Percentiles rank a stretch among this genome's conserved stretches.
Evolutionary conservation across 1,140 invertebrate genomes (phyloP).

Genomic region (Plectrocnemia conspersa): DNA sequence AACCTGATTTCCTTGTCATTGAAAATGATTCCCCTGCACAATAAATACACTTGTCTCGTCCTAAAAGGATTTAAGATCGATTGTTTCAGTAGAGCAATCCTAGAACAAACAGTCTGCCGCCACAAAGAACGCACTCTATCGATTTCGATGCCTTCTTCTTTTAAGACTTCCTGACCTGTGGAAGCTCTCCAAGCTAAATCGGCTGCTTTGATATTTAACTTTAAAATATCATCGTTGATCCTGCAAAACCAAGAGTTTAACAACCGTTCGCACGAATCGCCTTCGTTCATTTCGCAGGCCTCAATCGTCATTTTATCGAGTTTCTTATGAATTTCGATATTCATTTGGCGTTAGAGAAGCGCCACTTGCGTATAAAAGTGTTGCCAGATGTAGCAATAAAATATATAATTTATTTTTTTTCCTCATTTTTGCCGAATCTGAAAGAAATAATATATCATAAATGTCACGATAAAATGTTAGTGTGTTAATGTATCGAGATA

Average conservation of each 20-base stretch:
- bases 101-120: slow-evolving; percentile 18
- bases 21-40: slow-evolving; percentile 25
- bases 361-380: neutral
- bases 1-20: slow-evolving; percentile 25
- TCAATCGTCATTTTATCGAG: neutral
- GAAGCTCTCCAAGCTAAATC: slow-evolving; percentile 29
- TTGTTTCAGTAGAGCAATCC: neutral
- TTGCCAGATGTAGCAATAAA: neutral
- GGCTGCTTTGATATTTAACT: slow-evolving; percentile 25
- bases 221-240: slow-evolving; percentile 21
- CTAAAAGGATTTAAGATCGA: slow-evolving; percentile 14
- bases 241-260: slow-evolving; percentile 20
- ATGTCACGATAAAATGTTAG: too few relatives aligned
- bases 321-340: slow-evolving; percentile 3
- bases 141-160: slow-evolving; percentile 11
- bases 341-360: neutral
- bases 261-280: slow-evolving; percentile 1
- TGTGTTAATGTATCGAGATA: too few relatives aligned
- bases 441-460: too few relatives aligned
- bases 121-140: slow-evolving; percentile 18
- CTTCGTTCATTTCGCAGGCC: neutral
- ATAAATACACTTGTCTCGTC: slow-evolving; percentile 22
- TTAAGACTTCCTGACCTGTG: slow-evolving; percentile 14
- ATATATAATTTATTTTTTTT: neutral
- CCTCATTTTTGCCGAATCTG: too few relatives aligned